These are phyloP conservation scores for Meteorus cinctellus DNA, from an alignment of 2,888 invertebrate species.

Conservation along the genomic window DNA sequence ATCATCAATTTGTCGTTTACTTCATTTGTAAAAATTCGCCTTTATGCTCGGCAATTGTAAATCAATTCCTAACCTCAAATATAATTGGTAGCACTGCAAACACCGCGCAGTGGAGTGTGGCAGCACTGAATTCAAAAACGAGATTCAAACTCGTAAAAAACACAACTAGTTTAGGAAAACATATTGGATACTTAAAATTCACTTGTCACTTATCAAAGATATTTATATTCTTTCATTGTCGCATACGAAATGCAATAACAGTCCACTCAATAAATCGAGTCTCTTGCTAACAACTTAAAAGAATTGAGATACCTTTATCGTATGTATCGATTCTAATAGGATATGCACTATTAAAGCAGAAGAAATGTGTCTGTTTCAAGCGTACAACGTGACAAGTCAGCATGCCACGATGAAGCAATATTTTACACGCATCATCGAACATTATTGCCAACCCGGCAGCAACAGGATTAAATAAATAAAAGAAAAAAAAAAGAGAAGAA, in stretches of 20 bases:
- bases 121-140: constrained; percentile 16
- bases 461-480: constrained; percentile 32
- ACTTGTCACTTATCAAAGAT: no score
- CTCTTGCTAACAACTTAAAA: no score
- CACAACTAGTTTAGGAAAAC: not conserved
- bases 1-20: not conserved
- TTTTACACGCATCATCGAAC: constrained; percentile 69
- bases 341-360: not conserved
- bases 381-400: constrained; percentile 42
- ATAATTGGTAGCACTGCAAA: constrained; percentile 7
- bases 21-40: not conserved
- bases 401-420: constrained; percentile 60
- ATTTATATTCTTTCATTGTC: no score
- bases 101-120: constrained; percentile 4
- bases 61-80: not conserved
- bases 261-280: no score
- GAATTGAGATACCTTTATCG: no score
- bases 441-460: constrained; percentile 65
- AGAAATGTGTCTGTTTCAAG: constrained; percentile 27
- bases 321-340: not conserved
- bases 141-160: not conserved
- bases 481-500: constrained; percentile 24
- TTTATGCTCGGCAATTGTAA: not conserved
- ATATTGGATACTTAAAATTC: no score
- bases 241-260: no score